Conservation (phyloP, 2,797 vertebrate species). For the Eulemur albifrons region DNA sequence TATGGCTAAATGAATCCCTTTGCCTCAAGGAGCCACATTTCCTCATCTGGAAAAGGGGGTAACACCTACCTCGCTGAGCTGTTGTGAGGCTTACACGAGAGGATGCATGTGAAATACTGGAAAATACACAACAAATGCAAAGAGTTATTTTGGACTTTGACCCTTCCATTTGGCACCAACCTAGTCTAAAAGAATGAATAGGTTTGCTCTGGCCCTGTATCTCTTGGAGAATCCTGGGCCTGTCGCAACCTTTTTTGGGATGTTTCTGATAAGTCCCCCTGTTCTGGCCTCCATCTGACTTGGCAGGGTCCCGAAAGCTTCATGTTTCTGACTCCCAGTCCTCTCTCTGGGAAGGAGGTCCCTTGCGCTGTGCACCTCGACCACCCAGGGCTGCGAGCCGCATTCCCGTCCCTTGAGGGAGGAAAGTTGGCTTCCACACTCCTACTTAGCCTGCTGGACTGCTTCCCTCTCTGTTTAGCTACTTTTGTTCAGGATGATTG, state of each 20-base stretch:
- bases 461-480: neutral
- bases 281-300: neutral
- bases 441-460: neutral
- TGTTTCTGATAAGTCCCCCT: neutral
- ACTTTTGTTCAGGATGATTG: neutral
- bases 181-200: neutral
- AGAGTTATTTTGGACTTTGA: neutral
- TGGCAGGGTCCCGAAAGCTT: neutral
- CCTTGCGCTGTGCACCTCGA: fast-evolving
- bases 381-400: neutral
- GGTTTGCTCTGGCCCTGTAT: neutral
- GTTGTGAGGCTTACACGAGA: neutral
- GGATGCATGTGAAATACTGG: neutral
- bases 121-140: neutral
- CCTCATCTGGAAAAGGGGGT: neutral
- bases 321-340: neutral
- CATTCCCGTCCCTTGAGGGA: neutral
- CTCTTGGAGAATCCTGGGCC: neutral
- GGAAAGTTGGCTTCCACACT: neutral
- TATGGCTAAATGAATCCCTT: neutral
- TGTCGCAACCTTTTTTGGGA: neutral
- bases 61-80: neutral
- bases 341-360: neutral
- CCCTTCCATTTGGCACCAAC: neutral
- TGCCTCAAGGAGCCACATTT: neutral